Evolutionary conservation across 2,888 invertebrate species (phyloP), one percentile per base, ranked within the genome.

Genomic region (Pseudococcus viburni): DNA sequence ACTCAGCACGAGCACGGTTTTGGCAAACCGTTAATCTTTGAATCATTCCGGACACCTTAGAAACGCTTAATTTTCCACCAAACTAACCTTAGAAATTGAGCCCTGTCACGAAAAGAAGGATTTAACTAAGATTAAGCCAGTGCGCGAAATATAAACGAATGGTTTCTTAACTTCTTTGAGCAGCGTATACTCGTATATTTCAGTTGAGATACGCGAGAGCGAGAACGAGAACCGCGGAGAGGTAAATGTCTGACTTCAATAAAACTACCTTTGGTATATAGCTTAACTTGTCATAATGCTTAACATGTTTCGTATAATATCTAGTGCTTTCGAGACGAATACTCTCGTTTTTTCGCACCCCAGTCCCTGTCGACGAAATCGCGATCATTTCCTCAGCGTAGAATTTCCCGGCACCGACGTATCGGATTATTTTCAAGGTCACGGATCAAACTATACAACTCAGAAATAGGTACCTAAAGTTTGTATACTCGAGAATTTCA

Each of bases 1-100:
- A 39, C 73, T 42, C 42, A 42, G 26, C 3, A 73, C 68, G 22
- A 51, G 19, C 64, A 26, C 22, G 11, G 64, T 73, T 73, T 73
- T 73, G 8, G 33, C 33, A 17, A 73, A 33, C 33, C 15, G 73
- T 73, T 73, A 73, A 73, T 73, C 39, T 33, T 73, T 33, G 33
- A 73, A 73, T 73, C 73, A 33, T 73, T 73, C 33, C 33, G 73
- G 73, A 73, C 33, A 73, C 73, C 73, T 73, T 73, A 17, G 33
- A 73, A 73, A 73, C 26, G 73, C 73, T 73, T 73, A 73, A 73
- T 73, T 73, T 73, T 73, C 73, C 73, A 33, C 15, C 73, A 33
- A 73, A 73, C 33, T 73, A 73, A 73, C 73, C 73, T 73, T 33
- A 73, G 73, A 73, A 73, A 73, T 73, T 73, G 73, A 73, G 73